Conservation (phyloP, 2,797 vertebrate species). For the Myoxocephalus aenaeus region DNA sequence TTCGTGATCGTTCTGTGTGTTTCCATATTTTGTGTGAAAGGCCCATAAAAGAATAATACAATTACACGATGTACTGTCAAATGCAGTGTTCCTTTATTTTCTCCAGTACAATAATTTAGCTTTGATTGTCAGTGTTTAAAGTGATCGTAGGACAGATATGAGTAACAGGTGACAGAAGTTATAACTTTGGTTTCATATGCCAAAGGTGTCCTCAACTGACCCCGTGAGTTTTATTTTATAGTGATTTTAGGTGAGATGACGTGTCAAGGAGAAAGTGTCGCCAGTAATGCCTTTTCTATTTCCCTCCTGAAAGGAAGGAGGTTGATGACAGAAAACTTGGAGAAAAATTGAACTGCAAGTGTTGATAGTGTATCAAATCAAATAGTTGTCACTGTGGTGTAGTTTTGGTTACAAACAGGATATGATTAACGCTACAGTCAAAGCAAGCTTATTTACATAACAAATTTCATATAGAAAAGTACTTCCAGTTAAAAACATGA, state of each 20-base stretch:
- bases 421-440: not conserved
- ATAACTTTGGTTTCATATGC: not conserved
- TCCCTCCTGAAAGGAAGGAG: not conserved
- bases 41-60: too few species aligned
- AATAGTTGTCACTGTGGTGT: not conserved
- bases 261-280: not conserved
- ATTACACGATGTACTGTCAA: too few species aligned
- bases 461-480: not conserved
- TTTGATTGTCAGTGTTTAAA: not conserved
- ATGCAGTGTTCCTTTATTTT: not conserved
- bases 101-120: not conserved
- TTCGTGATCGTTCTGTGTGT: not conserved
- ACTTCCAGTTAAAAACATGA: not conserved
- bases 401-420: not conserved
- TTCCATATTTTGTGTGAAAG: too few species aligned
- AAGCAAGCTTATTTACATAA: not conserved
- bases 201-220: not conserved
- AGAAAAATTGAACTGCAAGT: not conserved
- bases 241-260: not conserved
- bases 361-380: not conserved
- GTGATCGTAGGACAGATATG: not conserved
- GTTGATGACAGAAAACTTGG: not conserved
- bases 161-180: not conserved
- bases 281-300: not conserved
- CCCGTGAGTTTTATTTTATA: not conserved